Percentiles rank a stretch among this genome's conserved stretches.
Conservation (phyloP, 2,113 vertebrate genomes). For the Charadrius vociferus region DNA sequence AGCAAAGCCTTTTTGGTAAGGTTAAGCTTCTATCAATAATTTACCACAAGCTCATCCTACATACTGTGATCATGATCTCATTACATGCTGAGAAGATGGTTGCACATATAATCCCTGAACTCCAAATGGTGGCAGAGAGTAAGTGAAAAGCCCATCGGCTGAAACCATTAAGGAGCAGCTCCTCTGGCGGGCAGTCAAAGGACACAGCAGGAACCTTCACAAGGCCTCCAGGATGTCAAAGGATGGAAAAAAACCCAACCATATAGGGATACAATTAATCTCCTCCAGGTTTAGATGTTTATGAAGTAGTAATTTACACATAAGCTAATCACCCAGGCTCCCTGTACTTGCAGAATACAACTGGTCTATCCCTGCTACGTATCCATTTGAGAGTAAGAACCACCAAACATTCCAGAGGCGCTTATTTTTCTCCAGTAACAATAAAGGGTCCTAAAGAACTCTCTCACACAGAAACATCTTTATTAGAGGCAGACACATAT, state of each 20-base stretch:
- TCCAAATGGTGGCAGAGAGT: not conserved
- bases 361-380: rapidly evolving
- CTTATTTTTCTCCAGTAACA: not conserved
- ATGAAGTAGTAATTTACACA: not conserved
- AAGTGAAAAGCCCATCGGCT: not conserved
- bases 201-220: not conserved
- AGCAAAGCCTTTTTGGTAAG: not conserved
- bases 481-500: not conserved
- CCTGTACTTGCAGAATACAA: not conserved
- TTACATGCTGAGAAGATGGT: not conserved
- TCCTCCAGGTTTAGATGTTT: not conserved
- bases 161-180: not conserved
- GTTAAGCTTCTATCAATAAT: not conserved
- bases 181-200: not conserved
- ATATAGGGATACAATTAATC: not conserved
- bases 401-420: not conserved
- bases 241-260: not conserved
- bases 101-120: not conserved
- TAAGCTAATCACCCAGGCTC: not conserved
- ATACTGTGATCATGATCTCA: not conserved
- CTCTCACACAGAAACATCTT: not conserved
- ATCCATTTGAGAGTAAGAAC: not conserved
- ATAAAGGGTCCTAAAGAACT: not conserved
- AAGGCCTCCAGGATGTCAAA: not conserved
- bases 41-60: not conserved